Evolutionary conservation across 2,797 vertebrate species (phyloP).

Genomic region (Sebastolobus altivelis): DNA sequence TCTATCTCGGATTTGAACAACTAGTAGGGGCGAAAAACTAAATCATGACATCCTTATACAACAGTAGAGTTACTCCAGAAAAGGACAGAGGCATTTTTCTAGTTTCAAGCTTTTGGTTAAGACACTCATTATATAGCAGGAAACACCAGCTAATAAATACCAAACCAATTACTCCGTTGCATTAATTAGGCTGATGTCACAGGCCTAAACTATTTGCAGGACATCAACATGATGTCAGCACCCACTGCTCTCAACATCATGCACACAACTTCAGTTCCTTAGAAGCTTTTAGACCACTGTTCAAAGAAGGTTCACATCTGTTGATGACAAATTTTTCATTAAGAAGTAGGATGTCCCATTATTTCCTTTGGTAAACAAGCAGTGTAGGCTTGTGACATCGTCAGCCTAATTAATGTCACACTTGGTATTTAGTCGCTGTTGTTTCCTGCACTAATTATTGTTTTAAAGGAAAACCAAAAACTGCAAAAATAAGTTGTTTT

Average conservation of each 20-base stretch:
- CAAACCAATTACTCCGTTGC: neutral
- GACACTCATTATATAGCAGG: neutral
- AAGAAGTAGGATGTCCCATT: neutral
- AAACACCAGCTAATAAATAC: neutral
- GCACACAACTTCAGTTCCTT: neutral
- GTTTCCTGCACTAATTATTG: conserved; percentile 3
- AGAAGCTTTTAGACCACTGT: neutral
- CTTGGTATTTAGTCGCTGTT: conserved; percentile 4
- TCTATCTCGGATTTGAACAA: neutral
- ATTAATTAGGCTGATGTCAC: conserved; percentile 6
- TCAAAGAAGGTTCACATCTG: neutral
- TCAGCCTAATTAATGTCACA: conserved; percentile 11
- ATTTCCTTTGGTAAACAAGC: conserved; percentile 23
- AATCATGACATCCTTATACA: neutral
- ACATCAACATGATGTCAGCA: neutral
- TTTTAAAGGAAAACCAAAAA: neutral
- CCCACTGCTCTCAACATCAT: neutral
- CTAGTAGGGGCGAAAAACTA: neutral
- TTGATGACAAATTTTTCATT: conserved; percentile 1
- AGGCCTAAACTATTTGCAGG: neutral
- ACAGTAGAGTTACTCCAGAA: neutral
- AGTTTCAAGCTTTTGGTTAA: neutral
- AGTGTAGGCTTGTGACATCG: conserved; percentile 9
- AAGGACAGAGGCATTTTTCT: neutral
- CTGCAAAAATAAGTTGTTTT: neutral